These are phyloP conservation scores for Ursus arctos DNA, from an alignment of 2,113 vertebrate genomes.

Conservation along the genomic window DNA sequence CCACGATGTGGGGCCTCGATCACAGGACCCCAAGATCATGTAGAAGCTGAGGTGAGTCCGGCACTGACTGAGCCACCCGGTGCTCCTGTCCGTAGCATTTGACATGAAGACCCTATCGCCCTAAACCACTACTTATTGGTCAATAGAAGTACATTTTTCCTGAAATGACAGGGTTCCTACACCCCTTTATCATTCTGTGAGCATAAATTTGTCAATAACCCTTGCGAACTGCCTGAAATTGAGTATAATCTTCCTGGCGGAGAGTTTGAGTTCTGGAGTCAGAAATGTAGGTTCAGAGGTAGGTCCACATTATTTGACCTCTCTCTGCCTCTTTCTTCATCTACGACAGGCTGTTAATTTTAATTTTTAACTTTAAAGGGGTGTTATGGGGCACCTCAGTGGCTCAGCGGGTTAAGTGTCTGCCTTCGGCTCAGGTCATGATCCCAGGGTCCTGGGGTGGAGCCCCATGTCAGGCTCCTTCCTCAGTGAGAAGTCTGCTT, in stretches of 20 bases:
- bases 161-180: not conserved
- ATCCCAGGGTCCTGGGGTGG: not conserved
- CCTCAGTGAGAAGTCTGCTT: not conserved
- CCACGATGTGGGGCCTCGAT: not conserved
- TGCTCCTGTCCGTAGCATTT: not conserved
- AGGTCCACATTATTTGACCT: not conserved
- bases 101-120: not conserved
- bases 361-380: not conserved
- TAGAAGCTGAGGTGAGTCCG: not conserved
- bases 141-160: constrained; percentile 29
- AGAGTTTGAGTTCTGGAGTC: not conserved
- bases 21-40: not conserved
- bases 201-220: not conserved
- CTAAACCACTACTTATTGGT: not conserved
- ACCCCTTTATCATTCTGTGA: not conserved
- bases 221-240: not conserved
- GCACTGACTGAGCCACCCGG: not conserved
- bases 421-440: not conserved
- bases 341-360: not conserved
- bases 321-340: not conserved
- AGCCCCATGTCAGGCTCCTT: not conserved
- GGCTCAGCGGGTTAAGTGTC: not conserved
- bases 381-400: not conserved
- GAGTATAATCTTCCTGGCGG: not conserved
- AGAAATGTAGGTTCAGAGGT: not conserved